Evolutionary conservation across 1,140 invertebrate species (phyloP).

Genomic region (Fragariocoptes setiger): DNA sequence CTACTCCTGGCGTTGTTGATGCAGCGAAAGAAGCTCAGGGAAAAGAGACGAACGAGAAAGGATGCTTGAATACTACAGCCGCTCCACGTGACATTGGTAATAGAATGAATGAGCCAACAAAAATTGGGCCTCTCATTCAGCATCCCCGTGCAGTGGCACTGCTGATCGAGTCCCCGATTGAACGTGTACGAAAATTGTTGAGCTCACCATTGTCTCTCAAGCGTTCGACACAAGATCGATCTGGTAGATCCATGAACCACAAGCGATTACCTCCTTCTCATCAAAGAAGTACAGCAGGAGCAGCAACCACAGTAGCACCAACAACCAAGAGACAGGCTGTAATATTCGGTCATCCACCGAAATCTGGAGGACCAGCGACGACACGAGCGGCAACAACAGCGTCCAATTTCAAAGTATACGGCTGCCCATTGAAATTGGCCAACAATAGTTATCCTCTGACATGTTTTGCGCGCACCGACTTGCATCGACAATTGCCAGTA

Average conservation of each 20-base stretch:
- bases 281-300: background rate
- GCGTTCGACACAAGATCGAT: background rate
- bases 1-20: too few relatives aligned
- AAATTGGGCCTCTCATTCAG: too few relatives aligned
- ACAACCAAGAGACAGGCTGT: background rate
- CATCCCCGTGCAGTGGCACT: too few relatives aligned
- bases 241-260: background rate
- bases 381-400: background rate
- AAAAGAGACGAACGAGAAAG: too few relatives aligned
- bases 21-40: too few relatives aligned
- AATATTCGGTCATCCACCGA: background rate
- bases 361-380: background rate
- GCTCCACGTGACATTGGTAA: too few relatives aligned
- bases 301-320: background rate
- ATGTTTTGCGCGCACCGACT: background rate
- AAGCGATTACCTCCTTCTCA: background rate
- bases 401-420: background rate
- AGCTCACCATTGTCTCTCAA: background rate
- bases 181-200: background rate
- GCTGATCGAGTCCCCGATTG: background rate
- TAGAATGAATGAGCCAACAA: too few relatives aligned
- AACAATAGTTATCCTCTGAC: background rate
- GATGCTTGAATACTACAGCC: too few relatives aligned
- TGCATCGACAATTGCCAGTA: background rate
- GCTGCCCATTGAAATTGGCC: background rate